Base-by-base conservation (phyloP, 2,888 invertebrate species). In the Thecophora atra region DNA sequence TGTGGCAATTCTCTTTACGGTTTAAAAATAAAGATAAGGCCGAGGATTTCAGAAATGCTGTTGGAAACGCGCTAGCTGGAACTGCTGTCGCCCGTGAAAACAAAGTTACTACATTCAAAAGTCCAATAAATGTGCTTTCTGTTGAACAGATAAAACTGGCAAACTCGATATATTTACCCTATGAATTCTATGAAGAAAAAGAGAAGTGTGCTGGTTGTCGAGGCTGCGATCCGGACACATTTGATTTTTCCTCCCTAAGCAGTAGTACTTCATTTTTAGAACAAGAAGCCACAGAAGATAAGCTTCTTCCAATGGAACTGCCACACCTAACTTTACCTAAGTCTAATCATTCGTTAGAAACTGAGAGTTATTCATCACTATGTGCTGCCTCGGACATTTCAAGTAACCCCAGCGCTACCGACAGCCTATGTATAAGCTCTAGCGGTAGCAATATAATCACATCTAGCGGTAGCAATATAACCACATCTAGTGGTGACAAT, bases 21-120 rank as follows among this genome's bases (percentile, higher is more conserved):
- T 97, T 98, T 83, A 94, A 95, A 83, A 93, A 88, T 28, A 87
- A 90, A 19, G 94, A 95, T 63, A 89, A 94, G 47, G 95, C 96
- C 0, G 81, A 88, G 42, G 89, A 90, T 26, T 97, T 97, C 83
- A 92, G 92, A 83, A 87, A 87, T 47, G 91, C 91, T 0, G 87
- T 96, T 44, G 91, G 92, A 60, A 87, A 89, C 70, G 92, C 93
- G 0, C 84, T 86, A 0, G 72, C 75, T 13, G 81, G 80, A n/a
- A 77, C 72, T 77, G 76, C 76, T 17, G 65, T 70, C 5, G 72
- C 75, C 30, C 76, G 80, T 52, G 76, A 77, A 15, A 30, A 28
- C 26, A 8, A 52, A 4, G 28, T 17, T 24, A 58, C 24, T 26
- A 3, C 56, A 13, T 37, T 47, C 44, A 17, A 42, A 15, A n/a